A percentile compares a stretch with the other conserved stretches of the same genome.
Conservation (phyloP, 1,140 invertebrate genomes). For the Drosophila ananassae region DNA sequence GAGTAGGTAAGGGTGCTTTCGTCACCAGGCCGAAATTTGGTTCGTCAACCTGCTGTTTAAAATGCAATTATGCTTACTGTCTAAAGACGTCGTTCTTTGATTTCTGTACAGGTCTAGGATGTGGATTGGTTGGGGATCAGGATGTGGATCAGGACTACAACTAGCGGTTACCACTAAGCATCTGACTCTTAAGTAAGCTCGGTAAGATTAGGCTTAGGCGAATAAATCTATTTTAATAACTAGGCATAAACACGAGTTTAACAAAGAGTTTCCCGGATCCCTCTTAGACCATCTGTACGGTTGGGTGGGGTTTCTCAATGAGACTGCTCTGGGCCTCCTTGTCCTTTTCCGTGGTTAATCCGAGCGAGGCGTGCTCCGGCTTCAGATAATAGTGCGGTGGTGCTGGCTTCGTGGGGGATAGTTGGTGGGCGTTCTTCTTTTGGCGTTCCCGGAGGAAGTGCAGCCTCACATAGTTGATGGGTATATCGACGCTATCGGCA, state of each 20-base stretch:
- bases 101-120: constrained; percentile 55
- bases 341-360: constrained; percentile 60
- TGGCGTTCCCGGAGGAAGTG: constrained; percentile 89
- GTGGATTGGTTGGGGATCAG: background rate
- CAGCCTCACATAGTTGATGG: constrained; percentile 91
- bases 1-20: constrained; percentile 20
- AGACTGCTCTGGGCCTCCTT: constrained; percentile 74
- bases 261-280: constrained; percentile 4
- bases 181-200: constrained; percentile 66
- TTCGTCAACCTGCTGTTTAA: constrained; percentile 25
- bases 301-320: constrained; percentile 63
- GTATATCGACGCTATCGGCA: constrained; percentile 91
- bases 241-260: constrained; percentile 45
- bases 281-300: constrained; percentile 63
- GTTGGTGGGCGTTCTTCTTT: constrained; percentile 84
- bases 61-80: constrained; percentile 35
- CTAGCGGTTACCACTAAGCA: constrained; percentile 19
- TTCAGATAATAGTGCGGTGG: constrained; percentile 65
- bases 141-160: constrained; percentile 6
- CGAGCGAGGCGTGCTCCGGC: constrained; percentile 48
- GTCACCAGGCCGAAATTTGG: constrained; percentile 11
- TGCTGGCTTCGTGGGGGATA: background rate
- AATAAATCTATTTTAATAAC: constrained; percentile 67
- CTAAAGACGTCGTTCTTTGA: constrained; percentile 17
- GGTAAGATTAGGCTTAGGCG: constrained; percentile 61